phyloP scores from a whole-genome alignment of 2,888 invertebrate species.

The Clunio marinus region DNA sequence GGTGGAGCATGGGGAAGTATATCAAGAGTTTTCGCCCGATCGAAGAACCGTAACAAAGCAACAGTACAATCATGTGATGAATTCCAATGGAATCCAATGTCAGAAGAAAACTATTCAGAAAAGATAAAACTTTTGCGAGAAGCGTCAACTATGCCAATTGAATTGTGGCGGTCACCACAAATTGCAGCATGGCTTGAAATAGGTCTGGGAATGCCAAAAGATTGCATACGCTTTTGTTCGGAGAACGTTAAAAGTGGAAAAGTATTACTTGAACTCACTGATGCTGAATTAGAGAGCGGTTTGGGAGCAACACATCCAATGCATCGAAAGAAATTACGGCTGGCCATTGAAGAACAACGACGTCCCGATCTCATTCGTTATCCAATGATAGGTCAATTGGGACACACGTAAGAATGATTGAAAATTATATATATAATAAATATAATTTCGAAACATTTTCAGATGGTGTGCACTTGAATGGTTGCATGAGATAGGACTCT shows the following conservation, averaged over 20 bases:
- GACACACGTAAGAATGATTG: slow-evolving; percentile 60
- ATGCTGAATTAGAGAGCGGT: slow-evolving; percentile 85
- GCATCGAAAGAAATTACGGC: slow-evolving; percentile 85
- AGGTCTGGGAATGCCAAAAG: slow-evolving; percentile 90
- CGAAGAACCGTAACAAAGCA: slow-evolving; percentile 74
- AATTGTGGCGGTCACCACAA: slow-evolving; percentile 87
- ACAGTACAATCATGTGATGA: slow-evolving; percentile 43
- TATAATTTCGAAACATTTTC: slow-evolving; percentile 4
- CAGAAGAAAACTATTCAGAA: slow-evolving; percentile 51
- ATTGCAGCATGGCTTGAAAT: slow-evolving; percentile 93
- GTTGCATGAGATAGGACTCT: slow-evolving; percentile 85
- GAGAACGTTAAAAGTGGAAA: slow-evolving; percentile 95
- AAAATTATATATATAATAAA: neutral
- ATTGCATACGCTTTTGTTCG: slow-evolving; percentile 74
- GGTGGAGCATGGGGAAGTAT: slow-evolving; percentile 87
- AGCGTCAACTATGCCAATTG: slow-evolving; percentile 78
- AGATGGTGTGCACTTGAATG: slow-evolving; percentile 88
- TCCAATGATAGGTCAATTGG: slow-evolving; percentile 79
- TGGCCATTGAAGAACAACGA: slow-evolving; percentile 89
- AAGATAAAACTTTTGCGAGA: slow-evolving; percentile 62
- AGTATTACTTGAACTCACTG: slow-evolving; percentile 87
- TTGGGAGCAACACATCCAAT: slow-evolving; percentile 88
- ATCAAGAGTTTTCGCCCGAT: slow-evolving; percentile 81
- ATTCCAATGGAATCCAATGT: slow-evolving; percentile 49
- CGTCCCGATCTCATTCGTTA: slow-evolving; percentile 82